A percentile compares a stretch with the other conserved stretches of the same genome.
These are phyloP conservation scores for Saccostrea cuccullata DNA, from an alignment of 1,140 invertebrate species.

Conservation along the genomic window DNA sequence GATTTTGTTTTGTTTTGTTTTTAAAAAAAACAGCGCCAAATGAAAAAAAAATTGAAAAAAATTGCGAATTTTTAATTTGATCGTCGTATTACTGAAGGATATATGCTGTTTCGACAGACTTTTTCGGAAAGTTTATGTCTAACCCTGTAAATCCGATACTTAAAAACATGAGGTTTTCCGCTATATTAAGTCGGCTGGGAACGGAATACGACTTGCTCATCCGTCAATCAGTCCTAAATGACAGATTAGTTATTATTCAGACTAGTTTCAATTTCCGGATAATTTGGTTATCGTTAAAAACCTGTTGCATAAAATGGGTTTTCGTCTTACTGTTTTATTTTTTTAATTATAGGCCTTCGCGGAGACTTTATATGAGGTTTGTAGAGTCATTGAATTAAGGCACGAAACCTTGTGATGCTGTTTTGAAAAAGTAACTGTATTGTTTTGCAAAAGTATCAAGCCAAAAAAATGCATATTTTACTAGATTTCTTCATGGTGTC, in stretches of 20 bases:
- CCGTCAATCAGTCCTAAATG: constrained; percentile 25
- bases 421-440: neutral
- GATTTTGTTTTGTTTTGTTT: too few species aligned
- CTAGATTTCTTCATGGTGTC: too few species aligned
- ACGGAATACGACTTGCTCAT: constrained; percentile 9
- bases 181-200: constrained; percentile 18
- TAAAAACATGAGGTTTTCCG: constrained; percentile 1
- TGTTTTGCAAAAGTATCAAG: too few species aligned
- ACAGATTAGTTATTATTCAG: constrained; percentile 34
- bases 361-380: neutral
- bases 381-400: neutral
- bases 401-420: neutral
- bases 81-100: neutral
- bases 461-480: too few species aligned
- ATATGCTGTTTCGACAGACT: neutral
- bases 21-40: too few species aligned
- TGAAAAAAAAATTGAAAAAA: too few species aligned
- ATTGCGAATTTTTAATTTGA: neutral
- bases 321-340: constrained; percentile 8
- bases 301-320: constrained; percentile 23
- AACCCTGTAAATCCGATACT: neutral
- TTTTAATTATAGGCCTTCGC: constrained; percentile 20
- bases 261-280: constrained; percentile 30
- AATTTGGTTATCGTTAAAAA: constrained; percentile 22
- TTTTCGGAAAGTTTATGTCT: constrained; percentile 6